Percentiles rank a stretch among this genome's conserved stretches.
Conservation (phyloP, 2,888 invertebrate species). For the Eurytoma californica region DNA sequence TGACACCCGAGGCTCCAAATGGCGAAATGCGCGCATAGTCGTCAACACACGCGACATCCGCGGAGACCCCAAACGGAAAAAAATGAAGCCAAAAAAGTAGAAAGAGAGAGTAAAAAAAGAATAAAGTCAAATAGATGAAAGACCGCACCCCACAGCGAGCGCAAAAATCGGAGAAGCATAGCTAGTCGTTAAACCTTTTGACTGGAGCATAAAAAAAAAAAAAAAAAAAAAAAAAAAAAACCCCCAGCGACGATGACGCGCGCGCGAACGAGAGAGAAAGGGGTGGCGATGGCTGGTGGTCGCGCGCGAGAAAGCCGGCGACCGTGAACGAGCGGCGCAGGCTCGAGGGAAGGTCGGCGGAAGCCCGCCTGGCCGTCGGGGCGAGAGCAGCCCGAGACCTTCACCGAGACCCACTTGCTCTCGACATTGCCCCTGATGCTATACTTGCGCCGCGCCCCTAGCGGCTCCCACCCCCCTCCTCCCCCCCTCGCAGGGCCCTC, state of each 20-base stretch:
- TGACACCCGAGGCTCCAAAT: too few species aligned
- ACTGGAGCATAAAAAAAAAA: too few species aligned
- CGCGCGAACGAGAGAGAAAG: not conserved
- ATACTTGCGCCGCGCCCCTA: slow-evolving; percentile 43
- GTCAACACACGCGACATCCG: too few species aligned
- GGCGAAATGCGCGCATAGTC: too few species aligned
- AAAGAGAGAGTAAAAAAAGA: not conserved
- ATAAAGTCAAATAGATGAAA: not conserved
- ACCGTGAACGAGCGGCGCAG: slow-evolving; percentile 20
- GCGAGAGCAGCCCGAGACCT: slow-evolving; percentile 65
- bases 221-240: not conserved
- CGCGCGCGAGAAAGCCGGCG: not conserved
- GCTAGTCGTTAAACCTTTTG: not conserved
- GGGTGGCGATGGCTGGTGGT: not conserved
- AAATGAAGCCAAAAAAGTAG: not conserved
- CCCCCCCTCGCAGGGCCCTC: too few species aligned
- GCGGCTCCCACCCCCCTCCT: not conserved
- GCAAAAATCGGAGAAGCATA: not conserved
- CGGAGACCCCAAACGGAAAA: not conserved
- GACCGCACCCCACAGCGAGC: not conserved
- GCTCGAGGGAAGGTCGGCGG: slow-evolving; percentile 50
- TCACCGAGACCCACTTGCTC: slow-evolving; percentile 74
- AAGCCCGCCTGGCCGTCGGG: slow-evolving; percentile 46
- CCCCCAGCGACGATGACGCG: too few species aligned
- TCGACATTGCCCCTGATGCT: slow-evolving; percentile 72